phyloP scores from a whole-genome alignment of 1,140 invertebrate species.

The Cotesia glomerata region DNA sequence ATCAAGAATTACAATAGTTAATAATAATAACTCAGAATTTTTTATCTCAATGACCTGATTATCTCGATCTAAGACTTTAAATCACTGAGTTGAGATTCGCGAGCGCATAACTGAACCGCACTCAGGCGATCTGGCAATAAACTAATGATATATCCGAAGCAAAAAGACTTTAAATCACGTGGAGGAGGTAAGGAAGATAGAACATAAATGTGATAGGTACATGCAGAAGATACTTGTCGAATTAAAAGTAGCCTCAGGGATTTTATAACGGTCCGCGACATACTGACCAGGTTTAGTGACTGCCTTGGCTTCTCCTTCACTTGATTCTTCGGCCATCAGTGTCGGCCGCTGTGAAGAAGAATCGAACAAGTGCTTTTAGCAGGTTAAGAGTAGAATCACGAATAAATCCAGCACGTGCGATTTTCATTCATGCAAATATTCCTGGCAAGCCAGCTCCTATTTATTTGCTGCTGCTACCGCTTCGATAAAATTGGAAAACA shows the following conservation, averaged over 20 bases:
- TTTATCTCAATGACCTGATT: not conserved
- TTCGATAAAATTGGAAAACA: not conserved
- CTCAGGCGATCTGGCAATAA: no score
- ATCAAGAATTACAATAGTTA: no score
- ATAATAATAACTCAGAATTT: no score
- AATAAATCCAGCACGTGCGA: slow-evolving; percentile 13
- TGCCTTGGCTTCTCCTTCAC: slow-evolving; percentile 30
- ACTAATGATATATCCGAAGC: not conserved
- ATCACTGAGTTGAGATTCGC: not conserved
- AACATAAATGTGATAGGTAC: slow-evolving; percentile 4
- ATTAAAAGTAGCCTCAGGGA: slow-evolving; percentile 55
- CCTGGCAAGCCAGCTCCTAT: not conserved
- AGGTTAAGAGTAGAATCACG: not conserved
- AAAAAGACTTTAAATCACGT: not conserved
- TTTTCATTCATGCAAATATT: slow-evolving; percentile 33
- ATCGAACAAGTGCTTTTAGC: slow-evolving; percentile 4
- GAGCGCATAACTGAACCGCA: not conserved
- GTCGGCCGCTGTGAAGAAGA: slow-evolving; percentile 33
- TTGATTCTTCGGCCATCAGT: not conserved
- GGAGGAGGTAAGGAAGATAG: not conserved
- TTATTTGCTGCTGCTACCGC: not conserved
- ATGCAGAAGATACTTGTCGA: slow-evolving; percentile 42
- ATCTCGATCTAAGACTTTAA: slow-evolving; percentile 1
- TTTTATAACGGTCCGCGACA: slow-evolving; percentile 55
- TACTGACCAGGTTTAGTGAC: slow-evolving; percentile 47